Evolutionary conservation across 2,888 invertebrate species (phyloP).

Genomic region (Orchesella flavescens): DNA sequence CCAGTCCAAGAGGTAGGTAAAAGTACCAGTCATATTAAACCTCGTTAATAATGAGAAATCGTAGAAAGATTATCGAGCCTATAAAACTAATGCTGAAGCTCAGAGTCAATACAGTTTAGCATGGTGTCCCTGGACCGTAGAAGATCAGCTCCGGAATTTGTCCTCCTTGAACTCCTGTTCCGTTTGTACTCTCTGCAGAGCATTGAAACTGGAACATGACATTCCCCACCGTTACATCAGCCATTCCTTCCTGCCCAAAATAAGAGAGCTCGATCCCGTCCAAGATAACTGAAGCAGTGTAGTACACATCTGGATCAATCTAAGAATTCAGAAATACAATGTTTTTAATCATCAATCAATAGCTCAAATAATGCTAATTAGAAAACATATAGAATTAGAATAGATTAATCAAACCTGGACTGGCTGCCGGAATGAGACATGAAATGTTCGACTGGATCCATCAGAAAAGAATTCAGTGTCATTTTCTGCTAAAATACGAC

Average conservation of each 20-base stretch:
- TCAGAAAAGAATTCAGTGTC: slow-evolving; percentile 96
- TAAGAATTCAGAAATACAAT: slow-evolving; percentile 73
- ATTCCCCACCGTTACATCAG: slow-evolving; percentile 92
- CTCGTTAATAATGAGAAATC: too few species aligned
- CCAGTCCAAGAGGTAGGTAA: too few species aligned
- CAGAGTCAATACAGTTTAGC: background rate
- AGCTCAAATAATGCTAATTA: background rate
- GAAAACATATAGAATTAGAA: background rate
- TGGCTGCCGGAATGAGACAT: slow-evolving; percentile 86
- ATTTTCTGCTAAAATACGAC: slow-evolving; percentile 90
- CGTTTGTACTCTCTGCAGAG: slow-evolving; percentile 97
- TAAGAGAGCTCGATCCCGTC: slow-evolving; percentile 96
- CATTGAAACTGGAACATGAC: slow-evolving; percentile 98
- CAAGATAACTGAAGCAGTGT: slow-evolving; percentile 95
- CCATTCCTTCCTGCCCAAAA: slow-evolving; percentile 97
- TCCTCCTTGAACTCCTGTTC: slow-evolving; percentile 93
- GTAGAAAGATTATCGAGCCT: too few species aligned
- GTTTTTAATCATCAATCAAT: background rate
- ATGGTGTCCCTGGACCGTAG: slow-evolving; percentile 84
- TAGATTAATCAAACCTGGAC: slow-evolving; percentile 75
- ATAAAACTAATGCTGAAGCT: too few species aligned
- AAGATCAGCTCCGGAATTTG: slow-evolving; percentile 98
- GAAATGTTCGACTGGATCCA: slow-evolving; percentile 96
- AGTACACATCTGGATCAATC: slow-evolving; percentile 93
- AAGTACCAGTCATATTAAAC: too few species aligned